Base-by-base conservation (phyloP, 2,888 invertebrate genomes). In the Ophioninae sp. region DNA sequence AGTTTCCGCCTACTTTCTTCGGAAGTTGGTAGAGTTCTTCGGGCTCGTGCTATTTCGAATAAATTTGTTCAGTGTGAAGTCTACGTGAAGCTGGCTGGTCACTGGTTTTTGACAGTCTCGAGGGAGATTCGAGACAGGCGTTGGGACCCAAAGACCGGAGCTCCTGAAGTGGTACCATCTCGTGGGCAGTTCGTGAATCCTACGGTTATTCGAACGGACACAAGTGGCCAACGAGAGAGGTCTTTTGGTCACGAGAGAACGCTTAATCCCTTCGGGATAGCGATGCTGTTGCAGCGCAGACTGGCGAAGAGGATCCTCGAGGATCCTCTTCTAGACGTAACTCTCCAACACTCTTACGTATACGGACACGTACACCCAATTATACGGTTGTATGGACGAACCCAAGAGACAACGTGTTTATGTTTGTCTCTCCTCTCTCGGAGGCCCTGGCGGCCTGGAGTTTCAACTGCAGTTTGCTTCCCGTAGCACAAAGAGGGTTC, bases 401-500 rank as follows among this genome's bases (percentile, higher is more conserved):
- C 58, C 59, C 58, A n/a, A 79, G 78, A 79, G 75, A 76, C 87
- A 78, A 88, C 86, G 88, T 92, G 92, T 92, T 92, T 92, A 92
- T 92, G 90, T 91, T 92, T 89, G 91, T 90, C 90, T 90, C 88
- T 88, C 87, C 86, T 89, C 76, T 85, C 84, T 78, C 75, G 81
- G 74, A 58, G 65, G 72, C 72, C 72, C 64, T 68, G 73, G 69
- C 77, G 78, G 63, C 74, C 30, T 30, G 64, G 61, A 86, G 85
- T 86, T 82, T 83, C 75, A 80, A 83, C 82, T 85, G 87, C 87
- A 83, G 74, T 84, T 86, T 79, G 82, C 87, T 87, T 41, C 72
- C 51, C 59, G 72, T 81, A 87, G 81, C 86, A 92, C 92, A 92
- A 92, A 92, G 91, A 89, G 85, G 88, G 91, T 91, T 91, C 92